phyloP scores from a whole-genome alignment of 2,888 invertebrate species.

The Helleia helle region DNA sequence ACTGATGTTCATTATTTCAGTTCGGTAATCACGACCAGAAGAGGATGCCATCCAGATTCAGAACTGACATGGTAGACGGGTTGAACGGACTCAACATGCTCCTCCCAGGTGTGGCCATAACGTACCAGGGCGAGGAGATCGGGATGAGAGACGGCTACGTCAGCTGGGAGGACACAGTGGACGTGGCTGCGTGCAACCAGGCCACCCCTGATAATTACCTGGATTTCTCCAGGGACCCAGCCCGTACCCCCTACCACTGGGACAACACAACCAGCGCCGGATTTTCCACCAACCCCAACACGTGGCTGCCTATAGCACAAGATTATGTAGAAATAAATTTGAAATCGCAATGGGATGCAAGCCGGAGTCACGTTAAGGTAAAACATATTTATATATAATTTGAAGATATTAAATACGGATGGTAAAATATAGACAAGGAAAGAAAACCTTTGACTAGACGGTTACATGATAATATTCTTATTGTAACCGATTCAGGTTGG shows the following conservation, averaged over 20 bases:
- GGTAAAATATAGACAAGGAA: too few species aligned
- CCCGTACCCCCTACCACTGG: conserved; percentile 80
- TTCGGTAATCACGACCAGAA: conserved; percentile 81
- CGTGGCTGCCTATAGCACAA: conserved; percentile 80
- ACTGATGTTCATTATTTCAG: conserved; percentile 39
- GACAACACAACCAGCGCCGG: conserved; percentile 70
- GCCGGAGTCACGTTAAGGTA: conserved; percentile 69
- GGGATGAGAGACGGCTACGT: conserved; percentile 78
- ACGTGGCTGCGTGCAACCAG: conserved; percentile 69
- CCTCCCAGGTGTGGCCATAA: conserved; percentile 84
- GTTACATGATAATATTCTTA: too few species aligned
- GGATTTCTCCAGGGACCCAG: conserved; percentile 73
- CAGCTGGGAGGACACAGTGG: conserved; percentile 73
- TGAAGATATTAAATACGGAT: too few species aligned
- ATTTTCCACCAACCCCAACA: conserved; percentile 68
- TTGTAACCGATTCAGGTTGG: too few species aligned
- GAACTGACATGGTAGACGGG: conserved; percentile 77
- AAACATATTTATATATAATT: background rate
- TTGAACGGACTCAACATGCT: conserved; percentile 80
- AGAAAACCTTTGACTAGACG: too few species aligned
- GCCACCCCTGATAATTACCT: conserved; percentile 69
- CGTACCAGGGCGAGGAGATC: conserved; percentile 89
- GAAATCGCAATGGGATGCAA: conserved; percentile 62
- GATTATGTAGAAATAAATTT: conserved; percentile 75
- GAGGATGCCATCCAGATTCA: conserved; percentile 76